These are phyloP conservation scores for Bucco capensis DNA, from an alignment of 2,113 vertebrate species.

Conservation along the genomic window DNA sequence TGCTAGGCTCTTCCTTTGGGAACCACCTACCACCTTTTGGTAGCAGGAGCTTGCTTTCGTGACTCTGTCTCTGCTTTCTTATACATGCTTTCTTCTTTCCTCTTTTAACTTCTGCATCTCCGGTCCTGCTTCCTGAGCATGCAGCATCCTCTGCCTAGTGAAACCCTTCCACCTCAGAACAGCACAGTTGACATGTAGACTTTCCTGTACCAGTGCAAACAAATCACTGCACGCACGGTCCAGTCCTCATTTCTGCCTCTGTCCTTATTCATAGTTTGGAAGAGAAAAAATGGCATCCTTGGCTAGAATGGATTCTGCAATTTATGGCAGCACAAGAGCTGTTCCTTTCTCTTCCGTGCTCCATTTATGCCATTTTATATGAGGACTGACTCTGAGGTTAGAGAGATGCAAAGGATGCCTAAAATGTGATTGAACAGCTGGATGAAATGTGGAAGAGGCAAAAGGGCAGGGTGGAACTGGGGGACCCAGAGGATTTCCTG, in stretches of 20 bases:
- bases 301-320: background rate
- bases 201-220: fast-evolving
- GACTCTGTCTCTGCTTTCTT: background rate
- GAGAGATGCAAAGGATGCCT: background rate
- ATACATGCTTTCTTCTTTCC: background rate
- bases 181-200: background rate
- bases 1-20: background rate
- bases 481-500: background rate
- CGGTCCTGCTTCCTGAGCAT: background rate
- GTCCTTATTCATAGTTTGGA: background rate
- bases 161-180: background rate
- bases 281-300: background rate
- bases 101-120: background rate
- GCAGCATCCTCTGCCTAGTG: background rate
- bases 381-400: background rate
- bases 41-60: background rate
- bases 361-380: background rate
- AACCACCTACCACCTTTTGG: background rate
- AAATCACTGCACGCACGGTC: background rate
- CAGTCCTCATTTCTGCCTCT: background rate
- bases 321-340: background rate
- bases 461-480: background rate
- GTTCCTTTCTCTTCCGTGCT: background rate
- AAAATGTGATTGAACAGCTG: background rate
- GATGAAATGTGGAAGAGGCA: background rate